A percentile compares a stretch with the other conserved stretches of the same genome.
phyloP scores from a whole-genome alignment of 2,888 invertebrate genomes.

The Atrina japonica region DNA sequence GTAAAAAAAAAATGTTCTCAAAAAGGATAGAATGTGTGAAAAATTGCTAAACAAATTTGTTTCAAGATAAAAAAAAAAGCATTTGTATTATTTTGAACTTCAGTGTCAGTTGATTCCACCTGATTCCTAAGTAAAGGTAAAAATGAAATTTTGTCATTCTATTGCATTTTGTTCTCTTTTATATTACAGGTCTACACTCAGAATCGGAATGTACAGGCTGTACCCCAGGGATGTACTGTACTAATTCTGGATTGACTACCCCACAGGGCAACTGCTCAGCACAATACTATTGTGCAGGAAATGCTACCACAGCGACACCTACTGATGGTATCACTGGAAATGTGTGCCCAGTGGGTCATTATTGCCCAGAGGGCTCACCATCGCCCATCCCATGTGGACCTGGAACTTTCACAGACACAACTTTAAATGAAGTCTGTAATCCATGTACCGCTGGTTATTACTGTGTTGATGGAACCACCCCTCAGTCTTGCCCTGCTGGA shows the following conservation, averaged over 20 bases:
- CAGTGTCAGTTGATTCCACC: too few species aligned
- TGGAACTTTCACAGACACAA: conserved; percentile 69
- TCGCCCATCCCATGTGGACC: conserved; percentile 66
- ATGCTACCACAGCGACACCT: conserved; percentile 61
- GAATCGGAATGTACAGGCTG: conserved; percentile 71
- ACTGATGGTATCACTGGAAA: conserved; percentile 68
- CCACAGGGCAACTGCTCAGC: conserved; percentile 70
- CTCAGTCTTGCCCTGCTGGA: conserved; percentile 72
- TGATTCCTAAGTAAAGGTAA: too few species aligned
- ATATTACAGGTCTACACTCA: conserved; percentile 61
- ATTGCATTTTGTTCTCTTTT: neutral
- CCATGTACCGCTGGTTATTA: conserved; percentile 73
- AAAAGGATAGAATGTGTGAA: too few species aligned
- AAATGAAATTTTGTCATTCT: too few species aligned
- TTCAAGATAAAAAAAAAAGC: too few species aligned
- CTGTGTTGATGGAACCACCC: conserved; percentile 70
- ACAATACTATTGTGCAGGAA: conserved; percentile 68
- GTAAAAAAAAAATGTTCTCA: neutral
- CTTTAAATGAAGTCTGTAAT: conserved; percentile 61
- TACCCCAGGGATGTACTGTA: conserved; percentile 74
- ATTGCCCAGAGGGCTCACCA: conserved; percentile 73
- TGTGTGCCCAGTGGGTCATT: conserved; percentile 68
- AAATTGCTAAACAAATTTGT: too few species aligned
- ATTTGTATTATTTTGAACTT: too few species aligned
- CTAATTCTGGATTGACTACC: conserved; percentile 63